These are phyloP conservation scores for Sebastes ruberrimus DNA, from an alignment of 2,797 vertebrate species.

Conservation along the genomic window DNA sequence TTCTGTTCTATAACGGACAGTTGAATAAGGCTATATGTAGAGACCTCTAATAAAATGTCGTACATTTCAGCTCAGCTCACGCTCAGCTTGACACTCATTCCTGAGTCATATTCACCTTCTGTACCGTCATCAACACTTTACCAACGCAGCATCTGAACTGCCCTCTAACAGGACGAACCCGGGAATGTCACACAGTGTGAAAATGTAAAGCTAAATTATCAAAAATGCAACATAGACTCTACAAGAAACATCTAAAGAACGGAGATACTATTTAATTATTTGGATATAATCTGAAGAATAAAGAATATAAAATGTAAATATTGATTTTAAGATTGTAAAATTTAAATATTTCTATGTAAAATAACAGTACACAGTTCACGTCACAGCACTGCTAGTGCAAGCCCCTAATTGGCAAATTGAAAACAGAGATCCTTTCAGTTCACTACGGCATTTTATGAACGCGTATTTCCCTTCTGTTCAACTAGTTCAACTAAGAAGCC, in stretches of 20 bases:
- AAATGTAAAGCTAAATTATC: constrained; percentile 7
- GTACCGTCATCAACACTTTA: constrained; percentile 27
- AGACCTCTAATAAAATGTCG: constrained; percentile 21
- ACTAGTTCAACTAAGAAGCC: neutral
- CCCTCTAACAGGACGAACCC: neutral
- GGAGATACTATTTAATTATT: neutral
- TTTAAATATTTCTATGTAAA: constrained; percentile 19
- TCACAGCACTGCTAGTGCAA: constrained; percentile 42
- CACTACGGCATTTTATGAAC: constrained; percentile 19
- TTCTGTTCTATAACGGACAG: constrained; percentile 64
- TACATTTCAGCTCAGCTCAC: constrained; percentile 22
- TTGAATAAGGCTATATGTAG: constrained; percentile 50
- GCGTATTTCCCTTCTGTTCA: neutral
- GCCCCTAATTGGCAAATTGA: constrained; percentile 64
- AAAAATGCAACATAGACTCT: constrained; percentile 2
- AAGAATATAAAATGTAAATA: constrained; percentile 26
- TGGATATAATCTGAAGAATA: constrained; percentile 6
- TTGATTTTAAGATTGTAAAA: constrained; percentile 15
- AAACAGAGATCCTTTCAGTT: constrained; percentile 19
- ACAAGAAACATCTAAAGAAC: constrained; percentile 5
- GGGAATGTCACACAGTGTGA: constrained; percentile 11
- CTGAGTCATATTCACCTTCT: constrained; percentile 11
- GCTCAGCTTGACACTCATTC: constrained; percentile 18
- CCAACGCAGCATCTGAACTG: neutral
- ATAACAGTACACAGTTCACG: constrained; percentile 32